These are phyloP conservation scores for Lycaon pictus DNA, from an alignment of 2,113 vertebrate genomes.

Conservation along the genomic window DNA sequence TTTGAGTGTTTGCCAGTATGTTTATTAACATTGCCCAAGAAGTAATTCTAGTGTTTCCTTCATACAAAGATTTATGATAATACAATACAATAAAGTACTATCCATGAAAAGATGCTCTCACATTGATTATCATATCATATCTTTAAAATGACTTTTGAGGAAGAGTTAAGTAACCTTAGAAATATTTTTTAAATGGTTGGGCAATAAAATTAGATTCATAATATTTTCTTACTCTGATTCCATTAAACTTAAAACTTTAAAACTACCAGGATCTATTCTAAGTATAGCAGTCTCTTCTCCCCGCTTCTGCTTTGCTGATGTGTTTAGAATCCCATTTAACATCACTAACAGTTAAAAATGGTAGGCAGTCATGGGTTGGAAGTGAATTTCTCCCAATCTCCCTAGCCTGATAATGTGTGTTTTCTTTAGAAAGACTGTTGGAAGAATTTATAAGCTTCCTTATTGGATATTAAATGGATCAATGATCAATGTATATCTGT, in stretches of 20 bases:
- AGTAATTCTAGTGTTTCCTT: slow-evolving; percentile 31
- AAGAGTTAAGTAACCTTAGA: slow-evolving; percentile 42
- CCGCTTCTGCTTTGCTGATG: neutral
- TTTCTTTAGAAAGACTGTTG: slow-evolving; percentile 51
- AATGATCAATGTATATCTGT: slow-evolving; percentile 23
- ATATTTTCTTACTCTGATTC: slow-evolving; percentile 14
- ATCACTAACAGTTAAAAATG: slow-evolving; percentile 16
- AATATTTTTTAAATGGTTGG: slow-evolving; percentile 52
- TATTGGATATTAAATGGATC: slow-evolving; percentile 9
- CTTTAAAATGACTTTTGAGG: neutral
- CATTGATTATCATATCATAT: neutral
- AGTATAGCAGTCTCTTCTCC: neutral
- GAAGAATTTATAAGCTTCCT: neutral
- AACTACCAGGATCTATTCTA: neutral
- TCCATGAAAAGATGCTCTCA: neutral
- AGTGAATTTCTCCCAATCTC: neutral
- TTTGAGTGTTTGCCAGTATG: neutral
- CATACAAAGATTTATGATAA: neutral
- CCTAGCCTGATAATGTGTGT: neutral
- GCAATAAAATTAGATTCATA: slow-evolving; percentile 4
- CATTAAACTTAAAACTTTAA: slow-evolving; percentile 13
- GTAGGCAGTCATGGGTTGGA: neutral
- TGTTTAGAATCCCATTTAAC: slow-evolving; percentile 19
- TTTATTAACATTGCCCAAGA: slow-evolving; percentile 1
- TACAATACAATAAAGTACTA: neutral